A percentile compares a stretch with the other conserved stretches of the same genome.
Conservation (phyloP, 2,888 invertebrate genomes). For the Sphaerophoria taeniata region DNA sequence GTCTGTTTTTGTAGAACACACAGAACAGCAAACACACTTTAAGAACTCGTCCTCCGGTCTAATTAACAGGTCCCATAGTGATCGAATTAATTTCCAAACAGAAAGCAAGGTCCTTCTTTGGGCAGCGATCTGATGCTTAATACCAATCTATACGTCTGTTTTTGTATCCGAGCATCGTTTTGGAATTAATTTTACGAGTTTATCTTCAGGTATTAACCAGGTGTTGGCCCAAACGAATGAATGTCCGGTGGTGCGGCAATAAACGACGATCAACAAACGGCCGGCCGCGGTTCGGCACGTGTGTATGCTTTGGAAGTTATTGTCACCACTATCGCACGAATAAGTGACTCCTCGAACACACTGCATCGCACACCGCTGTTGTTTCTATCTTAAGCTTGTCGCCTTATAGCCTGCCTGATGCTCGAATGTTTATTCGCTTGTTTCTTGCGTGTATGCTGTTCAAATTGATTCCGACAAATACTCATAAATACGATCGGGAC, state of each 20-base stretch:
- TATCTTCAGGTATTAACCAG: slow-evolving; percentile 66
- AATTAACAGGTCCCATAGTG: slow-evolving; percentile 67
- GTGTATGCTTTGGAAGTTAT: slow-evolving; percentile 54
- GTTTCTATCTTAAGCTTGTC: slow-evolving; percentile 41
- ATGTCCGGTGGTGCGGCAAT: neutral
- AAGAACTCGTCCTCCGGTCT: slow-evolving; percentile 51
- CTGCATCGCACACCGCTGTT: too few species aligned
- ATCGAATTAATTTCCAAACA: slow-evolving; percentile 67
- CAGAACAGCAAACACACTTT: slow-evolving; percentile 50
- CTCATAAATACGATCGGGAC: slow-evolving; percentile 71
- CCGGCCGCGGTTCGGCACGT: neutral
- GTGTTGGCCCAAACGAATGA: slow-evolving; percentile 26
- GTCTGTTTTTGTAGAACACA: neutral
- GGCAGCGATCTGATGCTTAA: neutral
- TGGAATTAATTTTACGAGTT: slow-evolving; percentile 72
- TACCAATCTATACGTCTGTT: slow-evolving; percentile 8
- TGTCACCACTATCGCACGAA: slow-evolving; percentile 56
- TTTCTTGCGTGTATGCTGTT: slow-evolving; percentile 54
- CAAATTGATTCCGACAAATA: slow-evolving; percentile 70
- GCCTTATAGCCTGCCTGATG: slow-evolving; percentile 28
- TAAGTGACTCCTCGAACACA: slow-evolving; percentile 39
- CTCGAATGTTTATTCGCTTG: slow-evolving; percentile 39
- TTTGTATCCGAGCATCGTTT: slow-evolving; percentile 48
- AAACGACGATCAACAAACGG: neutral
- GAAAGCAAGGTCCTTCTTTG: slow-evolving; percentile 51